A percentile compares a stretch with the other conserved stretches of the same genome.
Conservation (phyloP, 2,113 vertebrate species). For the Todiramphus saurophagus region DNA sequence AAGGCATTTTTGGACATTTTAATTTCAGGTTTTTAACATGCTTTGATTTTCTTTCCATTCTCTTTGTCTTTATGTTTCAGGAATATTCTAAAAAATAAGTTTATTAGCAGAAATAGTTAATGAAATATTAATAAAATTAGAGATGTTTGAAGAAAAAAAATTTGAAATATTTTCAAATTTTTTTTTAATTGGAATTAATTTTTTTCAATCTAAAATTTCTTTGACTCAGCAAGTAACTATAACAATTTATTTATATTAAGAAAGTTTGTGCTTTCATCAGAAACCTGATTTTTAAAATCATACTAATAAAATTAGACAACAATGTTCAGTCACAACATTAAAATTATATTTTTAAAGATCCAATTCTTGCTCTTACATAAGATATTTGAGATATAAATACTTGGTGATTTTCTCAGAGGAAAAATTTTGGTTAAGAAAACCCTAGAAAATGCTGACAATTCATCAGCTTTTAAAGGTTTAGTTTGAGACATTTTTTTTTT, state of each 20-base stretch:
- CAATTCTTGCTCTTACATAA: background rate
- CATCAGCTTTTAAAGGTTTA: background rate
- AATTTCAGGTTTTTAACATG: background rate
- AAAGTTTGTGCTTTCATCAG: background rate
- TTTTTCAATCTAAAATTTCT: background rate
- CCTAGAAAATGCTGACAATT: background rate
- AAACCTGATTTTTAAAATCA: background rate
- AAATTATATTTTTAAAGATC: background rate
- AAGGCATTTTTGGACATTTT: background rate
- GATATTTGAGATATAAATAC: background rate
- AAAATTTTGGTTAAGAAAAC: fast-evolving
- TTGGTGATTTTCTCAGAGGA: background rate
- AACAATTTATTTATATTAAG: background rate
- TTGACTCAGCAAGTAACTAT: background rate
- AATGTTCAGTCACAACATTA: background rate
- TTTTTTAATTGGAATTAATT: background rate
- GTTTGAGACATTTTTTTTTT: background rate
- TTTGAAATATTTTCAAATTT: background rate
- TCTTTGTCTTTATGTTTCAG: background rate
- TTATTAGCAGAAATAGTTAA: background rate
- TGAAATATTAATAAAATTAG: background rate
- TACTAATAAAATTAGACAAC: background rate
- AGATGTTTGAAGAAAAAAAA: background rate
- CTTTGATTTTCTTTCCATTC: background rate
- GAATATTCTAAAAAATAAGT: background rate